Percentiles rank a stretch among this genome's conserved stretches.
Conservation (phyloP, 1,140 invertebrate genomes). For the Bombus balteatus region DNA sequence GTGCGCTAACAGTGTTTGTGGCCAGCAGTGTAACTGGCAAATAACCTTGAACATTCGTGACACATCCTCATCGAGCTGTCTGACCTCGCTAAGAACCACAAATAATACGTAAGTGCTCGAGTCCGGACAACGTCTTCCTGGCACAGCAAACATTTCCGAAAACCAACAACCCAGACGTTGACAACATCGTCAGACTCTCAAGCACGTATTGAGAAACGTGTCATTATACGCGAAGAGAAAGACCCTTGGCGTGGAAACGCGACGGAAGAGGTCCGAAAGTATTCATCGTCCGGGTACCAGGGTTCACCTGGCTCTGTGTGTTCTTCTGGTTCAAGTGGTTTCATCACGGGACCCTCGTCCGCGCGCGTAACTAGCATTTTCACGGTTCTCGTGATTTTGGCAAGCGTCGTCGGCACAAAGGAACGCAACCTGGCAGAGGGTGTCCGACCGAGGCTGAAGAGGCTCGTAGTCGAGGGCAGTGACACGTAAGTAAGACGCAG, state of each 20-base stretch:
- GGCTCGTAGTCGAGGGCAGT: slow-evolving; percentile 54
- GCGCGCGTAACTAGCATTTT: slow-evolving; percentile 7
- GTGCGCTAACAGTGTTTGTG: no score
- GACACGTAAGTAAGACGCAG: slow-evolving; percentile 67
- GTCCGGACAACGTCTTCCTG: neutral
- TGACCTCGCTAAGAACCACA: neutral
- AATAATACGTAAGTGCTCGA: neutral
- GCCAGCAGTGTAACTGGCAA: neutral
- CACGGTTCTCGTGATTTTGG: slow-evolving; percentile 28
- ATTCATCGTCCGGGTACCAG: neutral
- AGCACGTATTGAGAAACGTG: neutral
- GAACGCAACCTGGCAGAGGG: neutral
- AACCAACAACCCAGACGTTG: neutral
- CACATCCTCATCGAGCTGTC: neutral
- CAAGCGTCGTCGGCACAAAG: neutral
- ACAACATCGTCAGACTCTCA: neutral
- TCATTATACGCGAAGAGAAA: neutral
- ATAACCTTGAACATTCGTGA: neutral
- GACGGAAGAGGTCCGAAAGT: neutral
- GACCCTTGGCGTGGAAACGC: neutral
- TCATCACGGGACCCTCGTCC: neutral
- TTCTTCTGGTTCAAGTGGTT: neutral
- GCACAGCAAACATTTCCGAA: neutral
- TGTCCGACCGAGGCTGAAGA: slow-evolving; percentile 34
- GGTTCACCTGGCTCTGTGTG: neutral